These are phyloP conservation scores for Notothenia coriiceps DNA, from an alignment of 2,113 vertebrate species.

Conservation along the genomic window DNA sequence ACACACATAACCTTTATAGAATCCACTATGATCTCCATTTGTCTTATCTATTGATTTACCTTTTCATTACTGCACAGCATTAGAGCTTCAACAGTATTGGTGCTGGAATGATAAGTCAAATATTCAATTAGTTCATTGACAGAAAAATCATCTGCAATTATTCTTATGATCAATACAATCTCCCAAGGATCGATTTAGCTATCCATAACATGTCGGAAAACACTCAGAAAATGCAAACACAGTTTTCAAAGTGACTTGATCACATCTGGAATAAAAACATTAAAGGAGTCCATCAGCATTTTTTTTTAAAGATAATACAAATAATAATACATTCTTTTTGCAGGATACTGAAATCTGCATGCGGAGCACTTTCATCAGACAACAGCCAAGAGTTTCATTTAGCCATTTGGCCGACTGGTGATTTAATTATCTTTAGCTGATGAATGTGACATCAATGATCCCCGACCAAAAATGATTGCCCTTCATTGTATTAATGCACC, in stretches of 20 bases:
- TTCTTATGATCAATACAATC: background rate
- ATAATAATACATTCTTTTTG: background rate
- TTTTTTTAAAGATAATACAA: too few species aligned
- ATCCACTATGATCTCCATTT: background rate
- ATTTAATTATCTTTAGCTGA: constrained; percentile 56
- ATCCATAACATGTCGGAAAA: background rate
- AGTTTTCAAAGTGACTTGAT: too few species aligned
- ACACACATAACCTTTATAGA: background rate
- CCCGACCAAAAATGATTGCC: constrained; percentile 1
- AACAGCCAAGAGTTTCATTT: constrained; percentile 45
- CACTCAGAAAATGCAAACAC: too few species aligned
- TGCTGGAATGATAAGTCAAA: background rate
- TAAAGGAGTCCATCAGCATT: too few species aligned
- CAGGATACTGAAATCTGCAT: too few species aligned
- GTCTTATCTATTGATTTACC: background rate
- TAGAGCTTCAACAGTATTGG: background rate
- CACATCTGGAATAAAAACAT: too few species aligned
- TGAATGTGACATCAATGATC: constrained; percentile 28
- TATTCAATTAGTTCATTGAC: background rate
- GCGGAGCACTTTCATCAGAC: constrained; percentile 37
- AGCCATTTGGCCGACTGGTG: constrained; percentile 39
- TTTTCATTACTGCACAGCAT: background rate
- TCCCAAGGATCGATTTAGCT: background rate
- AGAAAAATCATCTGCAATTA: background rate
- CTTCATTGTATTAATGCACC: background rate